Evolutionary conservation across 2,113 vertebrate species (phyloP).

Genomic region (Chamaea fasciata): DNA sequence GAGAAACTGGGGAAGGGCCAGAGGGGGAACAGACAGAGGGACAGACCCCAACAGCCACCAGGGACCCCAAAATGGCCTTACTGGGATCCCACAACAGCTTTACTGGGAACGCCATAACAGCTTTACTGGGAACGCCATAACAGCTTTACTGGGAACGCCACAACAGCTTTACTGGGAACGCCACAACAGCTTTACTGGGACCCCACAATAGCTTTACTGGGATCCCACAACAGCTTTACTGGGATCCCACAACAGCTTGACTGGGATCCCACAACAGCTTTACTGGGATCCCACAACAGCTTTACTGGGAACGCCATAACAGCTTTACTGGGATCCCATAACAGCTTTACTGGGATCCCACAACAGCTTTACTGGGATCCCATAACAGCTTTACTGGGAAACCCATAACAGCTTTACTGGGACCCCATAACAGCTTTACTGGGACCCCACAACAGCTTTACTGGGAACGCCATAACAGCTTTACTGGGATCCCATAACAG

Average conservation of each 20-base stretch:
- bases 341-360: neutral
- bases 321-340: neutral
- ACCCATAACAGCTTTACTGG: neutral
- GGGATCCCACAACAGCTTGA: neutral
- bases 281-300: neutral
- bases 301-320: neutral
- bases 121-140: neutral
- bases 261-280: rapidly evolving
- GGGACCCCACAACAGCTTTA: no score
- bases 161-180: rapidly evolving
- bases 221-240: rapidly evolving
- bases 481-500: no score
- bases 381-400: no score
- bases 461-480: no score
- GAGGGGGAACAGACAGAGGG: no score
- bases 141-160: no score
- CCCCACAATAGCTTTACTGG: rapidly evolving
- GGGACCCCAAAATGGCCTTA: rapidly evolving
- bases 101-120: neutral
- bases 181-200: no score
- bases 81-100: neutral
- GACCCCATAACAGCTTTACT: rapidly evolving
- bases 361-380: rapidly evolving
- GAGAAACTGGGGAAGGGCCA: neutral
- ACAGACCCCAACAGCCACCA: neutral